A percentile compares a stretch with the other conserved stretches of the same genome.
Evolutionary conservation across 2,797 vertebrate genomes (phyloP).

Genomic region (Girardinus metallicus): DNA sequence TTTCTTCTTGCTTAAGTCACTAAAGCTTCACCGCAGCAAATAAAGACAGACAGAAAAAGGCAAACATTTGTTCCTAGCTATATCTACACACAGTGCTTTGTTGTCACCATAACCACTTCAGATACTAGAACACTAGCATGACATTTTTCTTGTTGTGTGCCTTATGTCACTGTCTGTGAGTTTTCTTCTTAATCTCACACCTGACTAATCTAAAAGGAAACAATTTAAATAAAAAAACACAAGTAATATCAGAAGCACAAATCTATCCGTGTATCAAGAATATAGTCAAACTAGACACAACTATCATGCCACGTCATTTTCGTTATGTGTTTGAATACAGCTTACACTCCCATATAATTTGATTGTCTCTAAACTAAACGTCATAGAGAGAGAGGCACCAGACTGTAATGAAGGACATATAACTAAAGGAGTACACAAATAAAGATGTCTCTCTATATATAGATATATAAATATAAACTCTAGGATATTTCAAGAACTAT

Average conservation of each 20-base stretch:
- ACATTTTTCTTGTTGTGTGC: constrained; percentile 29
- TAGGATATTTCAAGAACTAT: constrained; percentile 62
- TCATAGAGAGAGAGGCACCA: constrained; percentile 76
- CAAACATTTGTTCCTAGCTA: constrained; percentile 32
- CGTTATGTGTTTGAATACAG: constrained; percentile 44
- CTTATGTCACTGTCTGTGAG: constrained; percentile 35
- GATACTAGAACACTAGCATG: constrained; percentile 41
- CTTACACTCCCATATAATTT: constrained; percentile 55
- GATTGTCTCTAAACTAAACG: constrained; percentile 84
- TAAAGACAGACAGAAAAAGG: constrained; percentile 21
- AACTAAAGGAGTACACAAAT: constrained; percentile 72
- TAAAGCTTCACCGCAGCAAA: constrained; percentile 18
- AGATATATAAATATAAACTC: constrained; percentile 81
- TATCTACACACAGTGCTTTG: constrained; percentile 62
- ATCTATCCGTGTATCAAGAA: constrained; percentile 59
- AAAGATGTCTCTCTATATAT: constrained; percentile 56
- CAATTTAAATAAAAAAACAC: constrained; percentile 48
- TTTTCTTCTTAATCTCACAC: constrained; percentile 35
- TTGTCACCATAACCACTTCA: constrained; percentile 27
- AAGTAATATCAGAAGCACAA: constrained; percentile 60
- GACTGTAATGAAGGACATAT: constrained; percentile 65
- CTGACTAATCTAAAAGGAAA: constrained; percentile 51
- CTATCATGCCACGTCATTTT: constrained; percentile 67
- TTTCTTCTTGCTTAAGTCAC: constrained; percentile 18
- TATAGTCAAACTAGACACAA: constrained; percentile 67